Percentiles rank a stretch among this genome's conserved stretches.
Conservation (phyloP, 2,888 invertebrate genomes). For the Noctua pronuba region DNA sequence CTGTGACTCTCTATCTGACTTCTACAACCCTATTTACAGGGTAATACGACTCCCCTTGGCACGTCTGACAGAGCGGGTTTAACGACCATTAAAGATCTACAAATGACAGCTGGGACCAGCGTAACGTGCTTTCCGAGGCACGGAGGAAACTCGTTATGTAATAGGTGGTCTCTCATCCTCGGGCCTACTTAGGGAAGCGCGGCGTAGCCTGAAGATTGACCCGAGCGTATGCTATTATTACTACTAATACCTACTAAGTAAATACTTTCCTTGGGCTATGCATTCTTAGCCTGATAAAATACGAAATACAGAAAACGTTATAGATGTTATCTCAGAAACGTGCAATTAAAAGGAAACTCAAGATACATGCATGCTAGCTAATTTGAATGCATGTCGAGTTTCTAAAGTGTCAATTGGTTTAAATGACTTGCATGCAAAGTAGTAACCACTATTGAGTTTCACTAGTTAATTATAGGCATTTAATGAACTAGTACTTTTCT, state of each 20-base stretch:
- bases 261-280: background rate
- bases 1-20: no score
- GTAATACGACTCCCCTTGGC: no score
- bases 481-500: background rate
- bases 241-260: background rate
- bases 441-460: conserved; percentile 15
- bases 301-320: background rate
- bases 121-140: no score
- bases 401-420: conserved; percentile 41
- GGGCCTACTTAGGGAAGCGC: no score
- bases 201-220: no score
- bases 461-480: background rate
- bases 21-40: no score
- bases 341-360: conserved; percentile 26
- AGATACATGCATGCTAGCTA: background rate
- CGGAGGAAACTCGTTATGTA: no score
- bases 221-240: background rate
- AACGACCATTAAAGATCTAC: background rate
- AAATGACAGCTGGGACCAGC: no score
- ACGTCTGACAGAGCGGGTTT: no score
- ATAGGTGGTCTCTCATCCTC: no score
- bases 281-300: background rate
- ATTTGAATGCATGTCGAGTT: conserved; percentile 24
- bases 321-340: background rate
- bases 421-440: conserved; percentile 22